Conservation (phyloP, 2,888 invertebrate species). For the Eupeodes latifasciatus region DNA sequence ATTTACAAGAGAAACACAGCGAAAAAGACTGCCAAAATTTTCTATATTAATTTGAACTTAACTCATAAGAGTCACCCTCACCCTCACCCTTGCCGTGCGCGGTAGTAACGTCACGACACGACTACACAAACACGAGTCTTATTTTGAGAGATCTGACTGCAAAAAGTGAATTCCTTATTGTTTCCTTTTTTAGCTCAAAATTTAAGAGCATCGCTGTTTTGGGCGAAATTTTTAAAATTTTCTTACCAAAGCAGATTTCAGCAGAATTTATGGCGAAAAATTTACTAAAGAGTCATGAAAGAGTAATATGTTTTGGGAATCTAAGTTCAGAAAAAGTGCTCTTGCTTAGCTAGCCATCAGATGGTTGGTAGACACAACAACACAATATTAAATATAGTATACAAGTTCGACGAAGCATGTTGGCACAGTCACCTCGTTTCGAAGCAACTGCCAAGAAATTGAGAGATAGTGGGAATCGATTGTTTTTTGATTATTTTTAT, state of each 20-base stretch:
- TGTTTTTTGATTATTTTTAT: not conserved
- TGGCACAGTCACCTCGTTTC: slow-evolving; percentile 25
- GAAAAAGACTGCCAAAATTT: slow-evolving; percentile 30
- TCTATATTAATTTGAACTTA: not conserved
- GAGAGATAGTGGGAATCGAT: slow-evolving; percentile 12
- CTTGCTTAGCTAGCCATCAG: not conserved
- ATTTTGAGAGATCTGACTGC: too few relatives aligned
- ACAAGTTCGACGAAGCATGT: not conserved
- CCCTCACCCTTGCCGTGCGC: too few relatives aligned
- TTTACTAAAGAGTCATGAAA: not conserved
- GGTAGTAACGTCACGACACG: too few relatives aligned
- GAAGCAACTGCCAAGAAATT: slow-evolving; percentile 16
- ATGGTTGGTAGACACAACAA: not conserved
- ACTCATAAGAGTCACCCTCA: not conserved
- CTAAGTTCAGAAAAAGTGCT: not conserved
- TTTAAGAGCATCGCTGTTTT: slow-evolving; percentile 10
- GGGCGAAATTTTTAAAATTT: not conserved
- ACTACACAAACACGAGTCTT: too few relatives aligned
- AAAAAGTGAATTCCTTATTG: not conserved
- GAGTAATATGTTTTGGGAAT: not conserved
- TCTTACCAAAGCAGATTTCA: not conserved
- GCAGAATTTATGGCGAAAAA: not conserved
- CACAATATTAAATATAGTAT: not conserved
- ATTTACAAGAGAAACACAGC: not conserved
- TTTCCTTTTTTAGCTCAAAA: slow-evolving; percentile 1